Conservation (phyloP, 2,797 vertebrate genomes). For the Microhierax caerulescens region DNA sequence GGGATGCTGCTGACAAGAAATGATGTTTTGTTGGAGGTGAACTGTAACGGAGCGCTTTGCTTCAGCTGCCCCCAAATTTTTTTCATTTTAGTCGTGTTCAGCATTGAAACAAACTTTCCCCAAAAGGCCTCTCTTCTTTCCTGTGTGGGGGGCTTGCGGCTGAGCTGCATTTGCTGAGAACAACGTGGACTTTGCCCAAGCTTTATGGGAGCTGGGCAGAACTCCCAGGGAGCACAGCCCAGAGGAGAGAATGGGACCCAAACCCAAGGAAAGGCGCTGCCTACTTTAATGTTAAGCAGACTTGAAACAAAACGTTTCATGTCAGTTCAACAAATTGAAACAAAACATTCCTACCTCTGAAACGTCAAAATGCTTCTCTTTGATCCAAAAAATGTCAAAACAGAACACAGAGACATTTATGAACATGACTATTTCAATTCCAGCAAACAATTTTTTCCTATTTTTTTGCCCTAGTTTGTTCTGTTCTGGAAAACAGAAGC, state of each 20-base stretch:
- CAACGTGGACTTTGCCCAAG: slow-evolving; percentile 30
- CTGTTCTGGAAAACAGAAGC: slow-evolving; percentile 9
- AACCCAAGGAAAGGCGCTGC: slow-evolving; percentile 39
- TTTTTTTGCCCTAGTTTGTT: background rate
- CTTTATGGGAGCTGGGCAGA: slow-evolving; percentile 41
- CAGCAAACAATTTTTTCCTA: slow-evolving; percentile 40
- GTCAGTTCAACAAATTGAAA: slow-evolving; percentile 66
- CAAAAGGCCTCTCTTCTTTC: background rate
- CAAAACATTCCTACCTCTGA: slow-evolving; percentile 63
- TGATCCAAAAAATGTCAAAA: slow-evolving; percentile 59
- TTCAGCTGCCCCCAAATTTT: background rate
- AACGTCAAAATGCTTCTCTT: slow-evolving; percentile 57
- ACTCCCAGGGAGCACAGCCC: slow-evolving; percentile 51
- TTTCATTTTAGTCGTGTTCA: background rate
- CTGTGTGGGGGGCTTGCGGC: background rate
- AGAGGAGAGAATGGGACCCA: slow-evolving; percentile 46
- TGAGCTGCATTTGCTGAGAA: slow-evolving; percentile 13
- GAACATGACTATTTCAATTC: slow-evolving; percentile 41
- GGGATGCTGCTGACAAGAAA: background rate
- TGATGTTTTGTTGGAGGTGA: background rate
- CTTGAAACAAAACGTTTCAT: slow-evolving; percentile 30
- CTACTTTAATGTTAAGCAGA: slow-evolving; percentile 60
- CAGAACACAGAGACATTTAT: background rate
- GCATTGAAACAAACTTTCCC: background rate
- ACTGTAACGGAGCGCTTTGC: accelerated